phyloP scores from a whole-genome alignment of 1,140 invertebrate species.

The Zaprionus taronus region DNA sequence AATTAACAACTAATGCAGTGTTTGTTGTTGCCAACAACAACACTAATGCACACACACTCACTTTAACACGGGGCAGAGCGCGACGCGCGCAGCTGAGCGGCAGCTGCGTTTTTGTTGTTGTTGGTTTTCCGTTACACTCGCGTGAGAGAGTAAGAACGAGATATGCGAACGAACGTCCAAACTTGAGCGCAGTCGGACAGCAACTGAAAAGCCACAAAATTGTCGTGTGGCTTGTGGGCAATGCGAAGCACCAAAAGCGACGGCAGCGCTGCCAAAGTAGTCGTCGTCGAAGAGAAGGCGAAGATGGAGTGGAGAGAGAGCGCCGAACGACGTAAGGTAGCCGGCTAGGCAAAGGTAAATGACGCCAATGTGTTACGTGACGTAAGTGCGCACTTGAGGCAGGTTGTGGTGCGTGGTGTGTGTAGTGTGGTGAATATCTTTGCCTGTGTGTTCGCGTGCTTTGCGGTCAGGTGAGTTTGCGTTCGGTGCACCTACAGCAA shows the following conservation, averaged over 20 bases:
- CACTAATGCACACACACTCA: constrained; percentile 18
- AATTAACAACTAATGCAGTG: constrained; percentile 70
- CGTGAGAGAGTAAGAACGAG: not conserved
- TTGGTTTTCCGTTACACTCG: constrained; percentile 33
- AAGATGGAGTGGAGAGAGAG: constrained; percentile 14
- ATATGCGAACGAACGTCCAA: constrained; percentile 43
- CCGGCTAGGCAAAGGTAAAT: not conserved
- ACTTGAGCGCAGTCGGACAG: constrained; percentile 63
- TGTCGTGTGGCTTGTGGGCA: constrained; percentile 53
- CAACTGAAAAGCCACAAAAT: constrained; percentile 65
- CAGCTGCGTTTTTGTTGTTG: constrained; percentile 33
- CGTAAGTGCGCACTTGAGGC: constrained; percentile 3
- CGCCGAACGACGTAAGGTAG: not conserved
- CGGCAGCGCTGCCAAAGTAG: constrained; percentile 14
- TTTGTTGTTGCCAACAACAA: constrained; percentile 70
- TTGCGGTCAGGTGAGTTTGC: constrained; percentile 65
- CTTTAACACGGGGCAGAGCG: constrained; percentile 29
- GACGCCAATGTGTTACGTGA: constrained; percentile 8
- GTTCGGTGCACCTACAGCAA: constrained; percentile 59
- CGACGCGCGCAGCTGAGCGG: constrained; percentile 77
- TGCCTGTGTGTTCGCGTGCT: constrained; percentile 11
- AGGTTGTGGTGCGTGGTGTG: constrained; percentile 4
- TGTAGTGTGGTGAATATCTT: constrained; percentile 17
- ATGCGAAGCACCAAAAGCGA: constrained; percentile 49
- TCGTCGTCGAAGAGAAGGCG: not conserved